A percentile compares a stretch with the other conserved stretches of the same genome.
Conservation (phyloP, 2,797 vertebrate species). For the Xiphophorus birchmanni region DNA sequence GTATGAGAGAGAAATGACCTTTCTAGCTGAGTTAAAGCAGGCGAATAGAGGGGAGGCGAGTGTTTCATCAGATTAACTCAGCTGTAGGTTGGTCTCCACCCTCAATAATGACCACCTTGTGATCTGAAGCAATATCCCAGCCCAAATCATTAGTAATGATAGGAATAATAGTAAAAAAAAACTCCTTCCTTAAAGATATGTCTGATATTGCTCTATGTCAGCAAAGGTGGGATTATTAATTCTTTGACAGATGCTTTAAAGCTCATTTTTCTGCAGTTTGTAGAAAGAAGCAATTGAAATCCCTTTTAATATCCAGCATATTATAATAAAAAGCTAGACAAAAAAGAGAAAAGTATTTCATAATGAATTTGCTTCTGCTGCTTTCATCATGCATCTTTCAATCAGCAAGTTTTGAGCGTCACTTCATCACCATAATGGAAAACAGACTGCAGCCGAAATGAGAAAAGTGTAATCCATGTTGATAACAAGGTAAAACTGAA, state of each 20-base stretch:
- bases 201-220: not conserved
- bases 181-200: not conserved
- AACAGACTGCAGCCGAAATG: slow-evolving; percentile 10
- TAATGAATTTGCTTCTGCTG: not conserved
- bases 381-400: slow-evolving; percentile 1
- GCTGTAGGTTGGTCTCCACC: not conserved
- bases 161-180: not conserved
- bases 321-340: not conserved
- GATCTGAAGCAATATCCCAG: not conserved
- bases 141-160: not conserved
- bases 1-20: not conserved
- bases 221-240: not conserved
- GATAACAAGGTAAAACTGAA: slow-evolving; percentile 38
- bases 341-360: not conserved
- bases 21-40: not conserved
- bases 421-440: not conserved
- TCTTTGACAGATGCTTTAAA: not conserved
- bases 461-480: slow-evolving; percentile 33
- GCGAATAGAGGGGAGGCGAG: not conserved
- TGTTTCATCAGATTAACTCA: not conserved
- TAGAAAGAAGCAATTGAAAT: not conserved
- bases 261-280: not conserved
- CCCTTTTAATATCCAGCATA: not conserved
- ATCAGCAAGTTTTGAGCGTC: not conserved
- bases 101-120: not conserved